phyloP scores from a whole-genome alignment of 2,888 invertebrate genomes.

The Dichetophora obliterata region DNA sequence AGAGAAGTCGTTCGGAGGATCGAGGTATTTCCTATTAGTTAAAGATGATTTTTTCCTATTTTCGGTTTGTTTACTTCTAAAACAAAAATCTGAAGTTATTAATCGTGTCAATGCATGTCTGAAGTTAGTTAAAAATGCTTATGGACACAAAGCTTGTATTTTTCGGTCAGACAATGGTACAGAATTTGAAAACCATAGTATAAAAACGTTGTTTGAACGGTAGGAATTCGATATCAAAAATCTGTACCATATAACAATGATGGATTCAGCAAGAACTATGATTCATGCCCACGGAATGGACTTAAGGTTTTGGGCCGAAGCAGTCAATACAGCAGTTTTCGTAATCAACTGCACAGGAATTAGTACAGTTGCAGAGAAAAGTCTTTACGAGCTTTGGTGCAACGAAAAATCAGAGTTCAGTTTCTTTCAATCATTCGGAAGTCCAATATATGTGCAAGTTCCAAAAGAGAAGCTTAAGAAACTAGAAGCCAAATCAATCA shows the following conservation, averaged over 20 bases:
- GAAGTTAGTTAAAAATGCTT: constrained; percentile 50
- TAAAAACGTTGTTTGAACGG: constrained; percentile 49
- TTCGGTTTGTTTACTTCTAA: constrained; percentile 46
- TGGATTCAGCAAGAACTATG: constrained; percentile 57
- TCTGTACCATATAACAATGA: constrained; percentile 57
- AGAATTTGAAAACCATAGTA: constrained; percentile 54
- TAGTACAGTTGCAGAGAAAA: constrained; percentile 46
- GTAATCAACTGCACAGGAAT: constrained; percentile 58
- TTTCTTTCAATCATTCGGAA: no score
- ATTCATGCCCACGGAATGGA: constrained; percentile 48
- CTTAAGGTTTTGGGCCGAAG: constrained; percentile 63
- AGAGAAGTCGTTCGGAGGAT: constrained; percentile 45
- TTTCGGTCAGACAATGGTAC: constrained; percentile 55
- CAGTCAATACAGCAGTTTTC: constrained; percentile 60
- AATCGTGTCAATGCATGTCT: constrained; percentile 38
- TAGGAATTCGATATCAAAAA: constrained; percentile 50
- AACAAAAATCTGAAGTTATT: constrained; percentile 47
- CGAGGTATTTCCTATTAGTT: constrained; percentile 48
- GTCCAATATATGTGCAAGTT: no score
- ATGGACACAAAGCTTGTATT: constrained; percentile 48
- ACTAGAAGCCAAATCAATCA: no score
- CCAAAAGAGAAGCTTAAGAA: no score
- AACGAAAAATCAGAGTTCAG: no score
- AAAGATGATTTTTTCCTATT: constrained; percentile 50
- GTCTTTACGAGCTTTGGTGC: no score